Base-by-base conservation (phyloP, 2,797 vertebrate genomes). In the Hippoglossus hippoglossus region DNA sequence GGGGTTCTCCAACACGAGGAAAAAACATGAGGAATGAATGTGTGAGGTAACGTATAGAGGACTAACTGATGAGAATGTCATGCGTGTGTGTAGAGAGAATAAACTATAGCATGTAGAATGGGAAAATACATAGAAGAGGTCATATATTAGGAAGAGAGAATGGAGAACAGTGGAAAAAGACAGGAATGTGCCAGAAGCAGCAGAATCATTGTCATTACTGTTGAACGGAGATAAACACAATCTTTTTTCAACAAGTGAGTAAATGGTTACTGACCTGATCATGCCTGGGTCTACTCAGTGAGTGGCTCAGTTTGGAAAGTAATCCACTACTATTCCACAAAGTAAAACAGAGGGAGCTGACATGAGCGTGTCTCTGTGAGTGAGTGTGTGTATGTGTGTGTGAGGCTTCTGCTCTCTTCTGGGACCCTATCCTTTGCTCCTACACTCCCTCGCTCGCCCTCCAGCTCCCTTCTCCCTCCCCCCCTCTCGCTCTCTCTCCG, bases 371-470 rank as follows among this genome's bases (percentile, higher is more conserved):
- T 58, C 39, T 63, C 63, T 64, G 62, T 56, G 11, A 54, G 25
- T 31, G 39, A 63, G 55, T 70, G 63, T 56, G 18, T 57, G 28
- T n/a, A 49, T 64, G 44, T 67, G 57, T 66, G 53, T 16, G 62
- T 55, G 65, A 71, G 81, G 67, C 49, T 73, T 21, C 59, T 50
- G 36, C 81, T 80, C 82, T 80, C 77, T 82, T 77, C 68, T 86
- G 82, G 91, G 89, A 92, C 85, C 70, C 88, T 89, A 87, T 86
- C 90, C 81, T 85, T 84, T 82, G 87, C 79, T 84, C 82, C 86
- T 81, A 52, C 85, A 57, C 87, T 89, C 85, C 75, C 89, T 87
- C 74, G 26, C 89, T 83, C 57, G 41, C 87, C 77, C 85, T 78
- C 79, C 69, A 76, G 75, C 88, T 83, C 81, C 61, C 58, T 68